Evolutionary conservation across 2,113 vertebrate species (phyloP).

Genomic region (Hucho hucho): DNA sequence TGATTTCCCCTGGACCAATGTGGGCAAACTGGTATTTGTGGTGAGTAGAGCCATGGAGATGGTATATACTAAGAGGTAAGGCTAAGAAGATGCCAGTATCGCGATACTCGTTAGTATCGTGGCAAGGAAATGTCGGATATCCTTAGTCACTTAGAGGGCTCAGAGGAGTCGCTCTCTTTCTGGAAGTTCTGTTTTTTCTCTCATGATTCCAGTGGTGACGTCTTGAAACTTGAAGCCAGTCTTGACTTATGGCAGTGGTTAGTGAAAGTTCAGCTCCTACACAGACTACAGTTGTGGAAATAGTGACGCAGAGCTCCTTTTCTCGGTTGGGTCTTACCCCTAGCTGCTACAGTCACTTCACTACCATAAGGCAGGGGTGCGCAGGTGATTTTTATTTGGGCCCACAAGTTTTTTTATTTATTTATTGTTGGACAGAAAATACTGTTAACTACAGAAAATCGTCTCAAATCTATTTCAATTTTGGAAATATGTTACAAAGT

Average conservation of each 20-base stretch:
- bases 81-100: too few relatives aligned
- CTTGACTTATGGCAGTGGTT: slow-evolving; percentile 1
- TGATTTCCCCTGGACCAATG: slow-evolving; percentile 98
- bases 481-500: too few relatives aligned
- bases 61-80: too few relatives aligned
- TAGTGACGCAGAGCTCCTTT: slow-evolving; percentile 34
- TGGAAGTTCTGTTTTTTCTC: slow-evolving; percentile 5
- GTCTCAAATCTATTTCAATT: too few relatives aligned
- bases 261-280: slow-evolving; percentile 19
- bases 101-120: too few relatives aligned
- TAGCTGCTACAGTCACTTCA: too few relatives aligned
- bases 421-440: too few relatives aligned
- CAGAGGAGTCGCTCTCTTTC: not conserved
- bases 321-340: slow-evolving; percentile 40
- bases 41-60: slow-evolving; percentile 74
- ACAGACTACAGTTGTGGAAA: slow-evolving; percentile 33
- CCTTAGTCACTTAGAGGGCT: not conserved
- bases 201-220: not conserved
- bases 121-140: not conserved
- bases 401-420: too few relatives aligned
- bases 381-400: too few relatives aligned
- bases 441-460: too few relatives aligned
- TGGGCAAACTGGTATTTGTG: slow-evolving; percentile 98
- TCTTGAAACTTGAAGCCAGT: slow-evolving; percentile 4
- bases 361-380: too few relatives aligned